Base-by-base conservation (phyloP, 2,888 invertebrate species). In the Deilephila porcellus region DNA sequence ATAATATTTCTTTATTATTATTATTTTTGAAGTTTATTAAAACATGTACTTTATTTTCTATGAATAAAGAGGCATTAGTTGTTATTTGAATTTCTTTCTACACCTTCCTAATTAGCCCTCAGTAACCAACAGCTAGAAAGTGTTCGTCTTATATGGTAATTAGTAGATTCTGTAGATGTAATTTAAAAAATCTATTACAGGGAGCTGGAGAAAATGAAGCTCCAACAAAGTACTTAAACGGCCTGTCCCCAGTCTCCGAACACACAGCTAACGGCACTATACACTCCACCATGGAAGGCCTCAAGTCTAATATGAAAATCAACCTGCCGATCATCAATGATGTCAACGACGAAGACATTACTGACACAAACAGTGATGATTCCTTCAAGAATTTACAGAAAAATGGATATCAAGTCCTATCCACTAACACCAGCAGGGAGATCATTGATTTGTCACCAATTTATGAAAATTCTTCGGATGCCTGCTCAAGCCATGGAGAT, bases 381-480 rank as follows among this genome's bases (percentile, higher is more conserved):
- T 74, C 80, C 77, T 77, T 88, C 76, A 85, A 85, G 77, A 20
- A n/a, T n/a, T n/a, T 70, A 29, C 90, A 89, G 67, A 94, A 91
- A 77, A 93, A 92, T 86, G 93, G 93, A 4, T 94, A 94, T 72
- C 93, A 94, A 79, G 86, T 90, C 7, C 79, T 93, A 5, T 85
- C 90, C 8, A 89, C 85, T 20, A 88, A 90, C 76, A 91, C 84
- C 75, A 93, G 93, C 77, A 85, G 94, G 37, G 95, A 95, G 76
- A 91, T 95, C 45, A 91, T 94, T 72, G 95, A 95, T 76, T 79
- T 95, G 70, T 95, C 95, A 62, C 95, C 95, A 1, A 95, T 95
- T 70, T 95, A 94, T 77, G 95, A 95, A 79, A 95, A 95, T 77
- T 95, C 95, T 17, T 95, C 94, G 1, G 95, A 95, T 84, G 94